Evolutionary conservation across 2,797 vertebrate genomes (phyloP).

Genomic region (Rhabdomys pumilio): DNA sequence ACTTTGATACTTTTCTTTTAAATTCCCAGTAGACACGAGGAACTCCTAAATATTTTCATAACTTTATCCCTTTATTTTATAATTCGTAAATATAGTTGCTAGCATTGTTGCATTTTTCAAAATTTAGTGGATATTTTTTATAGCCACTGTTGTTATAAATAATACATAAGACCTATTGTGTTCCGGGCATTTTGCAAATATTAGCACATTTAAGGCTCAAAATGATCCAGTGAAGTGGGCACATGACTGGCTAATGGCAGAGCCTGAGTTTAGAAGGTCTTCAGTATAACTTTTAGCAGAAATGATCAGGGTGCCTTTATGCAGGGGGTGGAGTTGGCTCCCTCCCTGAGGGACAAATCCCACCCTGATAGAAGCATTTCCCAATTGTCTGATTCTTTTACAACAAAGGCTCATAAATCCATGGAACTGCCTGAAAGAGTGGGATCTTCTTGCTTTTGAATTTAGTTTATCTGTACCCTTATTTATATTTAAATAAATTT

Average conservation of each 20-base stretch:
- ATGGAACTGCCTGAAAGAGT: conserved; percentile 9
- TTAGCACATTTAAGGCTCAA: conserved; percentile 18
- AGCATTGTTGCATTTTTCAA: conserved; percentile 33
- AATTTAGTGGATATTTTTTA: conserved; percentile 47
- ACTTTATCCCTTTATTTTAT: conserved; percentile 36
- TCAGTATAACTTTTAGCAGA: conserved; percentile 27
- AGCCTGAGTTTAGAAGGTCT: conserved; percentile 43
- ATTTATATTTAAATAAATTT: conserved; percentile 3
- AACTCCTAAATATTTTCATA: conserved; percentile 49
- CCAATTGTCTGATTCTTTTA: neutral
- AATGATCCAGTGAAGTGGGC: neutral
- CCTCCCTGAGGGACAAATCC: neutral
- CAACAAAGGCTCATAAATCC: neutral
- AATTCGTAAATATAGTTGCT: conserved; percentile 56
- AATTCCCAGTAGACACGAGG: conserved; percentile 18
- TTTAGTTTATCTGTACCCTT: conserved; percentile 51
- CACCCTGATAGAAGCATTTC: neutral
- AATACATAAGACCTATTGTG: neutral
- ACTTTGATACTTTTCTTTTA: conserved; percentile 58
- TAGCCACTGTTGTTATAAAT: conserved; percentile 64
- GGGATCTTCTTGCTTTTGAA: conserved; percentile 32
- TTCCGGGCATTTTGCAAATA: conserved; percentile 47
- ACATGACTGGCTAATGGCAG: conserved; percentile 20
- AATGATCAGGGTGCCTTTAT: conserved; percentile 2
- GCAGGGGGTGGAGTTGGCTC: neutral